These are phyloP conservation scores for Enteromius viviparus DNA, from an alignment of 2,797 vertebrate genomes.

Conservation along the genomic window DNA sequence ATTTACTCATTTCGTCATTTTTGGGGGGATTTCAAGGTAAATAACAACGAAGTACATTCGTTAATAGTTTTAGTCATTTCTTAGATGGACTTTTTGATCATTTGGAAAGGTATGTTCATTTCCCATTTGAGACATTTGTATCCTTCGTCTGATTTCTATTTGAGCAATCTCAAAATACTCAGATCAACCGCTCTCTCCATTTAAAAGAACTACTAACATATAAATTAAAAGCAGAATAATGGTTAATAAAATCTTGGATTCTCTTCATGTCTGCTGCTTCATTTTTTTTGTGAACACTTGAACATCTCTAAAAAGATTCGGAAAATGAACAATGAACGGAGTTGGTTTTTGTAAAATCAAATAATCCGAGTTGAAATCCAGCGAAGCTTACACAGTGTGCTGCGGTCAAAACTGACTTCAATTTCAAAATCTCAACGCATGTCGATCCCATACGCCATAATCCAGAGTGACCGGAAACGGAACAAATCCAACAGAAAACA, in stretches of 20 bases:
- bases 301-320: not conserved
- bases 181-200: not conserved
- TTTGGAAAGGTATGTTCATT: not conserved
- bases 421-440: not conserved
- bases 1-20: too few relatives aligned
- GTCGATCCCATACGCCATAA: not conserved
- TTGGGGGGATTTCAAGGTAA: not conserved
- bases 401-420: not conserved
- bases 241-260: not conserved
- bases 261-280: not conserved
- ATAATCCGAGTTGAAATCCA: not conserved
- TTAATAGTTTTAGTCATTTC: not conserved
- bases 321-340: not conserved
- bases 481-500: not conserved
- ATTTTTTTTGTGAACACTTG: not conserved
- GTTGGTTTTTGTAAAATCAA: not conserved
- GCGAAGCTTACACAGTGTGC: not conserved
- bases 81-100: not conserved
- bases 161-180: not conserved
- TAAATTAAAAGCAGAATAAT: not conserved
- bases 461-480: not conserved
- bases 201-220: not conserved
- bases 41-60: not conserved
- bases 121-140: not conserved
- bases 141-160: not conserved